Evolutionary conservation across 2,113 vertebrate genomes (phyloP), one percentile per base, ranked within the genome.

Genomic region (Ctenomys sociabilis): DNA sequence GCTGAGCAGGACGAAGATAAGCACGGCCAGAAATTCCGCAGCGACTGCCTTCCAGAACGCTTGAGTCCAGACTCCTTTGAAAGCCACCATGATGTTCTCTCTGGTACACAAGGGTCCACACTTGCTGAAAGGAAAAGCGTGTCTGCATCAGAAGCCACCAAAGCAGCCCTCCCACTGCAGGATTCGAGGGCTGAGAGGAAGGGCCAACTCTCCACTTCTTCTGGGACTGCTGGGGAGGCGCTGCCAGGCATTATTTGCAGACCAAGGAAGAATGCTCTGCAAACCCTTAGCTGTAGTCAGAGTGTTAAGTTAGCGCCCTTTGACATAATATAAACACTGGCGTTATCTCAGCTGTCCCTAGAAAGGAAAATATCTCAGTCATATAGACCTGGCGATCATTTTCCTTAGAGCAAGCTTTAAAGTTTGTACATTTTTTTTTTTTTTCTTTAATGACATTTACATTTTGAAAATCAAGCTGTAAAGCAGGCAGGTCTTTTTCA

Each of bases 11-110:
- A 99, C 99, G 89, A 99, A 99, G 98, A 99, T 99, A 22, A 99
- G 97, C 97, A 99, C 99, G 84, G 99, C 99, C 97, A 99, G 97
- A 97, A 99, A 99, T 97, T 99, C 99, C 7, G 99, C 99, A 0
- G 98, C 98, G 94, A 99, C 99, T 0, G 99, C 99, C 97, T 99
- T 99, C 99, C 99, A 99, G 98, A 99, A 99, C 57, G 99, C 98
- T 97, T 99, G 99, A 87, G 99, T 99, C 99, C 99, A 99, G 96
- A 99, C 99, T 75, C 99, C 99, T 98, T 99, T 99, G 96, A 99
- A 99, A 0, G 99, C 99, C 93, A 98, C 99, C 99, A 99, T 99
- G 98, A 99, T 98, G 97, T 91, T 97, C 86, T 98, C 98, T 97
- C 98, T 98, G 94, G 97, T 99, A 94, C 98, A 99, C 96, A 98